Percentiles rank a stretch among this genome's conserved stretches.
phyloP scores from a whole-genome alignment of 2,888 invertebrate species.

The Zaprionus bogoriensis region DNA sequence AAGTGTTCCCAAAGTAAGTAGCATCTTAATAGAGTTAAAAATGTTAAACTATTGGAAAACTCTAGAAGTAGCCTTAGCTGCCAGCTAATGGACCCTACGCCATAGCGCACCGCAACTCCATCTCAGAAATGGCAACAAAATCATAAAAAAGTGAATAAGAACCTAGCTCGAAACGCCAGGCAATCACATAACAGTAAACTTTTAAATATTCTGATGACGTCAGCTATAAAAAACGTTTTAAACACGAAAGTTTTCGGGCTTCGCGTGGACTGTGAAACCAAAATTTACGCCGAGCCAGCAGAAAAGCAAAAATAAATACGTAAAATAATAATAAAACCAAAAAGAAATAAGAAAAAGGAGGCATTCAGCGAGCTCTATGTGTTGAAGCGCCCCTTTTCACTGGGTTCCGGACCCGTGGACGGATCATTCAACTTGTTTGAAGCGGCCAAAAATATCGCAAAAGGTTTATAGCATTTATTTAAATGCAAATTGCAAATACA shows the following conservation, averaged over 20 bases:
- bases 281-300: slow-evolving; percentile 45
- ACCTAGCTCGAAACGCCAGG: slow-evolving; percentile 29
- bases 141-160: slow-evolving; percentile 4
- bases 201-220: slow-evolving; percentile 67
- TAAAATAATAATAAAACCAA: slow-evolving; percentile 16
- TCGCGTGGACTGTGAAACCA: slow-evolving; percentile 21
- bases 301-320: slow-evolving; percentile 12
- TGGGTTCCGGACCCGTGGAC: slow-evolving; percentile 47
- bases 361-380: slow-evolving; percentile 21
- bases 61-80: not conserved
- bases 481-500: slow-evolving; percentile 64
- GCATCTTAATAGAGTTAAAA: no score
- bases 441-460: slow-evolving; percentile 1
- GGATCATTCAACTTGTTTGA: slow-evolving; percentile 63
- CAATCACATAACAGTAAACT: slow-evolving; percentile 63
- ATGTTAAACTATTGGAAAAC: no score
- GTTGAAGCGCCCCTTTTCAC: slow-evolving; percentile 57
- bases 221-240: slow-evolving; percentile 50
- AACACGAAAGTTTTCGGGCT: slow-evolving; percentile 40
- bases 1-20: no score
- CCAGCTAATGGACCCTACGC: not conserved
- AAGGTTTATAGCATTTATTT: slow-evolving; percentile 45
- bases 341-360: slow-evolving; percentile 10
- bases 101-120: not conserved
- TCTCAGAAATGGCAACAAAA: not conserved